Conservation (phyloP, 1,140 invertebrate species). For the Pseudomyrmex pallidus region DNA sequence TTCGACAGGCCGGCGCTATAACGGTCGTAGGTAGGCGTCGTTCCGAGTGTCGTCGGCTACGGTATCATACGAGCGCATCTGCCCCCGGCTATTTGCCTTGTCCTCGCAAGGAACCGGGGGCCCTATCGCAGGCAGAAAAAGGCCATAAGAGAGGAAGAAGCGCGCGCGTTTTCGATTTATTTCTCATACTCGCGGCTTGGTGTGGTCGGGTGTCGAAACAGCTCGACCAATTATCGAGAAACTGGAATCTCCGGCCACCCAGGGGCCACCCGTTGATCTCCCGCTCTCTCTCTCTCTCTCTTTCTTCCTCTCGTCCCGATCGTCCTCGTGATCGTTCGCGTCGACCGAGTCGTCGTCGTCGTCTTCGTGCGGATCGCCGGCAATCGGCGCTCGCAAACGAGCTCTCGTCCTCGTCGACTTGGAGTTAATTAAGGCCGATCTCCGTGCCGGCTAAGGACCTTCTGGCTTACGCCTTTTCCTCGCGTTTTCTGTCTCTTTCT, state of each 20-base stretch:
- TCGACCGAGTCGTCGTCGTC: constrained; percentile 35
- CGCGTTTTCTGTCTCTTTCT: constrained; percentile 32
- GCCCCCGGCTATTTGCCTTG: constrained; percentile 35
- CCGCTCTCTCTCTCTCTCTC: constrained; percentile 50
- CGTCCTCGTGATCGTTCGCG: constrained; percentile 38
- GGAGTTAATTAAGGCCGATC: constrained; percentile 85
- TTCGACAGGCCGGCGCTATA: constrained; percentile 65
- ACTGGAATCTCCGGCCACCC: constrained; percentile 85
- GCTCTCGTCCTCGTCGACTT: constrained; percentile 75
- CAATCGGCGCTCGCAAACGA: constrained; percentile 79
- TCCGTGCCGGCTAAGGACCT: constrained; percentile 79
- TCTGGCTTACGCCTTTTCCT: constrained; percentile 79
- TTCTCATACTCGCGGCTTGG: constrained; percentile 79
- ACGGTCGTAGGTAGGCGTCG: constrained; percentile 72
- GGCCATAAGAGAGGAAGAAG: constrained; percentile 33
- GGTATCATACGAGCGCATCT: constrained; percentile 67
- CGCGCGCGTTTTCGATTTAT: constrained; percentile 70
- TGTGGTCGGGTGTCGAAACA: constrained; percentile 85
- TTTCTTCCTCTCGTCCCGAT: constrained; percentile 48
- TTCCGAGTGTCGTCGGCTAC: constrained; percentile 63
- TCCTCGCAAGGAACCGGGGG: not conserved
- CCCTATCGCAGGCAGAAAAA: constrained; percentile 30
- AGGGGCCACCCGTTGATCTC: constrained; percentile 73
- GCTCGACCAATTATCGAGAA: constrained; percentile 86
- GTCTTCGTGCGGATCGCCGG: constrained; percentile 49